phyloP scores from a whole-genome alignment of 2,888 invertebrate species.

The Diplolepis rosae region DNA sequence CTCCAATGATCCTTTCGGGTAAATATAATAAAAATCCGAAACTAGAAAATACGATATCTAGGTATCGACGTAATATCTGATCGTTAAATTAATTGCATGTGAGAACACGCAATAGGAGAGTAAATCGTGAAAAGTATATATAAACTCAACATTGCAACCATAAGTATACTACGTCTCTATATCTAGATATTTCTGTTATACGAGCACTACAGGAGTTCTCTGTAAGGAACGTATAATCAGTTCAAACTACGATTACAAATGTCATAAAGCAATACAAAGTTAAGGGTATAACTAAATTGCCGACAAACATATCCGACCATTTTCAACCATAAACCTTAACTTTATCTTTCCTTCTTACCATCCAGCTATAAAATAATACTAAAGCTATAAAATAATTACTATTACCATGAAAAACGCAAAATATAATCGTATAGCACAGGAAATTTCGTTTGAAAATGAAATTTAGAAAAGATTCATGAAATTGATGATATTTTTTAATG shows the following conservation, averaged over 20 bases:
- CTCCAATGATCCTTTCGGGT: too few relatives aligned
- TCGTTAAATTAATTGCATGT: slow-evolving; percentile 50
- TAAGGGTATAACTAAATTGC: slow-evolving; percentile 14
- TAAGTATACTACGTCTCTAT: slow-evolving; percentile 36
- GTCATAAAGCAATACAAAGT: slow-evolving; percentile 14
- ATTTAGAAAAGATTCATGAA: too few relatives aligned
- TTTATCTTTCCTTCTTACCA: background rate
- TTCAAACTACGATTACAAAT: slow-evolving; percentile 15
- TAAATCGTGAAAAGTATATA: slow-evolving; percentile 15
- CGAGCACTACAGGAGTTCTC: slow-evolving; percentile 4
- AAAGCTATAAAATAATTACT: too few relatives aligned
- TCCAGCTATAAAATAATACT: background rate
- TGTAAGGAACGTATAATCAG: background rate
- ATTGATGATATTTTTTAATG: too few relatives aligned
- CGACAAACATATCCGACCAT: background rate
- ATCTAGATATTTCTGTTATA: slow-evolving; percentile 11
- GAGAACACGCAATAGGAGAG: slow-evolving; percentile 43
- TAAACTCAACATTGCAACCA: slow-evolving; percentile 28
- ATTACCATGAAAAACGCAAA: too few relatives aligned
- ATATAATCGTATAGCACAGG: too few relatives aligned
- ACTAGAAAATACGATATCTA: background rate
- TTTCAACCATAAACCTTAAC: slow-evolving; percentile 1
- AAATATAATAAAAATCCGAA: background rate
- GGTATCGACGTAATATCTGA: slow-evolving; percentile 34
- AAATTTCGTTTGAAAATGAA: too few relatives aligned